These are phyloP conservation scores for Dasyornis broadbenti DNA, from an alignment of 2,113 vertebrate species.

Conservation along the genomic window DNA sequence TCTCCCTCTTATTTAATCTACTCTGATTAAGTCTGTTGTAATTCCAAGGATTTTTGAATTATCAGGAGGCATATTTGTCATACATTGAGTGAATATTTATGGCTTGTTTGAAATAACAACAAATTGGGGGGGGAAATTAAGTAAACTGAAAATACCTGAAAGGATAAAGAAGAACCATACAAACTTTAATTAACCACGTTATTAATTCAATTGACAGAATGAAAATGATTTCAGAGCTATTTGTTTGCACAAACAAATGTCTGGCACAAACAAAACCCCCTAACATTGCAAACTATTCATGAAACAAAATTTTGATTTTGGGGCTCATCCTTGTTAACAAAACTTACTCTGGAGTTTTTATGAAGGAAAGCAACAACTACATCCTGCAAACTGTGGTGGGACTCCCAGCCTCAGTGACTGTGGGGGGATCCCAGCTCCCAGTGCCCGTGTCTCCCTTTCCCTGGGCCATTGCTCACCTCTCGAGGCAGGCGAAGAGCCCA, in stretches of 20 bases:
- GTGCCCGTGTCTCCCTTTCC: rapidly evolving
- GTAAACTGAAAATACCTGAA: neutral
- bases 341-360: rapidly evolving
- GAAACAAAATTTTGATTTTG: neutral
- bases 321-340: neutral
- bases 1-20: neutral
- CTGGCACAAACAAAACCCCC: neutral
- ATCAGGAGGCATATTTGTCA: neutral
- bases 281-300: rapidly evolving
- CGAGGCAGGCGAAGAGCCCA: conserved; percentile 92
- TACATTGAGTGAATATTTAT: neutral
- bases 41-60: neutral
- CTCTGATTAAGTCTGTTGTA: neutral
- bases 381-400: neutral
- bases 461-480: conserved; percentile 76
- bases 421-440: neutral
- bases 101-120: neutral
- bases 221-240: neutral
- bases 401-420: rapidly evolving
- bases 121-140: neutral
- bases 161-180: neutral
- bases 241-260: neutral
- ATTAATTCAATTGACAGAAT: neutral
- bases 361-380: rapidly evolving
- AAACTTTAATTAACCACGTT: neutral